Percentiles rank a stretch among this genome's conserved stretches.
These are phyloP conservation scores for Anastrepha obliqua DNA, from an alignment of 1,140 invertebrate genomes.

Conservation along the genomic window DNA sequence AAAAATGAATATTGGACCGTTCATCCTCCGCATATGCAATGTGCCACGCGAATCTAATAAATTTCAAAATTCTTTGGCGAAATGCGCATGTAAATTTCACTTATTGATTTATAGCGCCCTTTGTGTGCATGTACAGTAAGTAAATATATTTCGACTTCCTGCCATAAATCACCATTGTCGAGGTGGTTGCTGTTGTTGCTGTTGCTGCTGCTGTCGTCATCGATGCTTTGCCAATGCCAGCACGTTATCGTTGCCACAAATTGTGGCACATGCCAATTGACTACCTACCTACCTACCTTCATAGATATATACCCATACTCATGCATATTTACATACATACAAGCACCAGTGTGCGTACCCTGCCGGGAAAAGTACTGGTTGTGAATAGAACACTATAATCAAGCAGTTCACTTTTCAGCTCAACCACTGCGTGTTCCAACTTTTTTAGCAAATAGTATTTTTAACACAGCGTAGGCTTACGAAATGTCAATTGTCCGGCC, in stretches of 20 bases:
- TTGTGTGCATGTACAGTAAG: constrained; percentile 29
- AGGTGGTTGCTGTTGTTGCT: not conserved
- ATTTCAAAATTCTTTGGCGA: constrained; percentile 45
- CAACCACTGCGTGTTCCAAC: no score
- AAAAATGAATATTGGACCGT: not conserved
- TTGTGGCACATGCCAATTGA: constrained; percentile 40
- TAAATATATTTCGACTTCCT: constrained; percentile 46
- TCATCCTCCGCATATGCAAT: constrained; percentile 28
- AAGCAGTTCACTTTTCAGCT: no score
- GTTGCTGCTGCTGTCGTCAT: constrained; percentile 23
- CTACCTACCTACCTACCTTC: not conserved
- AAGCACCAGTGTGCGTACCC: not conserved
- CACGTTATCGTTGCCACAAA: not conserved
- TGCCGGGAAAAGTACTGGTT: no score
- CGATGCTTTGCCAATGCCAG: constrained; percentile 15
- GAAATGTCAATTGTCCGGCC: no score
- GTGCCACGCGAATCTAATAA: constrained; percentile 47
- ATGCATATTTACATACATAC: not conserved
- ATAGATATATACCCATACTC: no score
- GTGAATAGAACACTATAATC: no score
- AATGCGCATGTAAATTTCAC: constrained; percentile 36
- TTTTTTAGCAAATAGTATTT: no score
- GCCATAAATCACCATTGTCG: constrained; percentile 40
- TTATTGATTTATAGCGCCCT: constrained; percentile 42
- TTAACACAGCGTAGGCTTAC: no score